A percentile compares a stretch with the other conserved stretches of the same genome.
Conservation (phyloP, 1,140 invertebrate species). For the Amphibalanus amphitrite region DNA sequence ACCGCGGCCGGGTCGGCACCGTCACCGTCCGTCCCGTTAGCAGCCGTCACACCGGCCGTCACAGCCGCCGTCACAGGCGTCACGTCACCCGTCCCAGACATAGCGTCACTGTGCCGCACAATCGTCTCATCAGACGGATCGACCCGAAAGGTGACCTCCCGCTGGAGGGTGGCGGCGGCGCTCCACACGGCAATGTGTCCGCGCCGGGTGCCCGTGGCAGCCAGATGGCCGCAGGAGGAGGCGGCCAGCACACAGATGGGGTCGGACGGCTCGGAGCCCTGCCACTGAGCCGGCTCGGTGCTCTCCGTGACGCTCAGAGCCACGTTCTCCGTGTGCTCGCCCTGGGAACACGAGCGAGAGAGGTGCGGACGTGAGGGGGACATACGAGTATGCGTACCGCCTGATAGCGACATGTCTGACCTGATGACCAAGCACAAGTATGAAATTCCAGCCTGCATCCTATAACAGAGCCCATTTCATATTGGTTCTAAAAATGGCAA, state of each 20-base stretch:
- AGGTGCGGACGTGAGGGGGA: too few species aligned
- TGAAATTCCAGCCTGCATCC: too few species aligned
- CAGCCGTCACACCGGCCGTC: too few species aligned
- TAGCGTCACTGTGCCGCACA: background rate
- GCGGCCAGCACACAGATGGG: slow-evolving; percentile 49
- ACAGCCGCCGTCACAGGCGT: too few species aligned
- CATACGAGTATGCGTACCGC: too few species aligned
- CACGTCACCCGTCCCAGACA: too few species aligned
- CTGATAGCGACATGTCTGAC: too few species aligned
- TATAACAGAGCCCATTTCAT: too few species aligned
- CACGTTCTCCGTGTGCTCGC: slow-evolving; percentile 88
- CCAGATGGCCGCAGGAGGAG: slow-evolving; percentile 38
- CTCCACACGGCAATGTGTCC: slow-evolving; percentile 51
- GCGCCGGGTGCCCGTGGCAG: slow-evolving; percentile 38
- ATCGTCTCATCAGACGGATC: background rate
- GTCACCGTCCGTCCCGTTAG: background rate
- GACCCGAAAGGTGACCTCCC: background rate
- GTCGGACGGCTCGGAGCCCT: slow-evolving; percentile 33
- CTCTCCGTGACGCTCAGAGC: slow-evolving; percentile 76
- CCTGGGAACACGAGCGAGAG: slow-evolving; percentile 21
- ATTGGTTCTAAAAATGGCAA: too few species aligned
- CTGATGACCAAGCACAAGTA: too few species aligned
- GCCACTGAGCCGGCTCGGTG: slow-evolving; percentile 27
- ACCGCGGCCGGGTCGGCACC: too few species aligned
- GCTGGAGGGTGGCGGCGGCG: slow-evolving; percentile 9